These are phyloP conservation scores for Anisognathus igniventris DNA, from an alignment of 2,797 vertebrate species.

Conservation along the genomic window DNA sequence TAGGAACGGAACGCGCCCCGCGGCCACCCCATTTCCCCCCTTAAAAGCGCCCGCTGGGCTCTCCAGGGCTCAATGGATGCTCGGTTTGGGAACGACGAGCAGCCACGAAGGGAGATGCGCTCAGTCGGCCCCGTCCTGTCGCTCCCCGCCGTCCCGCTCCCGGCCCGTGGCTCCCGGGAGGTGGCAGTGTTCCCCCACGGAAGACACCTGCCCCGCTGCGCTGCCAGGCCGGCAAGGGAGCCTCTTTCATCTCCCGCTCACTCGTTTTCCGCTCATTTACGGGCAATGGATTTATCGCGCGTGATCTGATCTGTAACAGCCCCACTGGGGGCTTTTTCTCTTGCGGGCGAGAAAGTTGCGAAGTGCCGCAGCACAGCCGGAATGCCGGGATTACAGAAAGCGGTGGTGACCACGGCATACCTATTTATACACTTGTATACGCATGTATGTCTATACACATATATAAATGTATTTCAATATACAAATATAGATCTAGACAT, in stretches of 20 bases:
- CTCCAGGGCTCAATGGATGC: not conserved
- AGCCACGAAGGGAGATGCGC: not conserved
- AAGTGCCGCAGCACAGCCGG: not conserved
- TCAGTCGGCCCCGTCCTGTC: not conserved
- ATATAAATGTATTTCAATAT: rapidly evolving
- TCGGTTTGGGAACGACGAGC: rapidly evolving
- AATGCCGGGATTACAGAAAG: not conserved
- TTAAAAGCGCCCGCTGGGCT: not conserved
- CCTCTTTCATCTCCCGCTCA: not conserved
- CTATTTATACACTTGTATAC: not conserved
- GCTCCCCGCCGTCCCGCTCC: not conserved
- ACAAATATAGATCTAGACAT: rapidly evolving
- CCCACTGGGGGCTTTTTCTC: not conserved
- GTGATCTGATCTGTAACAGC: not conserved
- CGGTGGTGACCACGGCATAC: not conserved
- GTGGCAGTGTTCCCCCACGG: slow-evolving; percentile 70
- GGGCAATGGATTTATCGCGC: not conserved
- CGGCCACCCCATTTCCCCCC: rapidly evolving
- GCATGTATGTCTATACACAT: rapidly evolving
- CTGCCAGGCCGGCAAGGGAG: not conserved
- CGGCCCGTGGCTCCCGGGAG: slow-evolving; percentile 53
- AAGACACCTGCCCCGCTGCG: not conserved
- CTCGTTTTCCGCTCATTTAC: not conserved
- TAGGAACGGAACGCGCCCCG: rapidly evolving
- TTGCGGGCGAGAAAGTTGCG: not conserved